Percentiles rank a stretch among this genome's conserved stretches.
Evolutionary conservation across 2,113 vertebrate species (phyloP).

Genomic region (Peromyscus leucopus): DNA sequence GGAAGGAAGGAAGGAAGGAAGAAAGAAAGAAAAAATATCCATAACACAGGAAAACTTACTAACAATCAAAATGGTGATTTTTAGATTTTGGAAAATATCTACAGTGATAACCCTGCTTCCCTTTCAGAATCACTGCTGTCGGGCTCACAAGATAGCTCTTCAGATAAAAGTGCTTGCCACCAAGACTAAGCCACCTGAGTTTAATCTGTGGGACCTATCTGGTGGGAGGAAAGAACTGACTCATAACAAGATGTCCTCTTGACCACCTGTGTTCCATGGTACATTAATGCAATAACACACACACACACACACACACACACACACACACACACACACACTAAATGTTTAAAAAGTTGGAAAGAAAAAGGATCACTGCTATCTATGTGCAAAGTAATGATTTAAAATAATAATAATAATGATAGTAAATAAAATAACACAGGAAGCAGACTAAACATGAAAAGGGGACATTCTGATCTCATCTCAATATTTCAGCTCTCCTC

Average conservation of each 20-base stretch:
- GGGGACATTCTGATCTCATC: background rate
- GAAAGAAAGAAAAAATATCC: background rate
- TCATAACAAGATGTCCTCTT: background rate
- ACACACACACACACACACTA: background rate
- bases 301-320: too few relatives aligned
- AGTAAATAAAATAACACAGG: background rate
- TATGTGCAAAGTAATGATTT: background rate
- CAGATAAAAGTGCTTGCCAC: too few relatives aligned
- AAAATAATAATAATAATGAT: background rate
- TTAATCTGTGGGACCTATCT: too few relatives aligned
- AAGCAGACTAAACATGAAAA: background rate
- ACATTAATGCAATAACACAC: background rate
- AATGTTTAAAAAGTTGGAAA: background rate
- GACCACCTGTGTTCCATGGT: background rate
- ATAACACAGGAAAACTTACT: background rate
- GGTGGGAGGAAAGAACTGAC: background rate
- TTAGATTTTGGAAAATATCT: background rate
- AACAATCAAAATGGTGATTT: background rate
- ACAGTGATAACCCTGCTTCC: background rate
- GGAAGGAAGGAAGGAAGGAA: too few relatives aligned
- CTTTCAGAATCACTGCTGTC: background rate
- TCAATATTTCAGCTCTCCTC: background rate
- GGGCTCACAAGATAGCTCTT: background rate
- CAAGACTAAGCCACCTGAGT: background rate
- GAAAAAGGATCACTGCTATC: background rate